These are phyloP conservation scores for Cyprinodon tularosa DNA, from an alignment of 2,113 vertebrate species.

Conservation along the genomic window DNA sequence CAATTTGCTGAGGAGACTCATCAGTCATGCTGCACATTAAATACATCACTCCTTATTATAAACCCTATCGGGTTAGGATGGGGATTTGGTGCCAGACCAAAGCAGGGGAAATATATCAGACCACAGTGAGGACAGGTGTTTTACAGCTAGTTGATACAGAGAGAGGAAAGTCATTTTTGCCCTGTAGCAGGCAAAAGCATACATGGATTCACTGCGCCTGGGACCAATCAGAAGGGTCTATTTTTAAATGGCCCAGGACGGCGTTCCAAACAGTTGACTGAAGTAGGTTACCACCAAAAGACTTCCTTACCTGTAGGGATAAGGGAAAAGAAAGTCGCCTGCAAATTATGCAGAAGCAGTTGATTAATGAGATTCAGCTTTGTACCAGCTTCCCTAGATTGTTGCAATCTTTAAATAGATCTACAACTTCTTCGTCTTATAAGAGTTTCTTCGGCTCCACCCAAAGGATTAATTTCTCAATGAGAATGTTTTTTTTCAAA, in stretches of 20 bases:
- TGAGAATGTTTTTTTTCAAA: neutral
- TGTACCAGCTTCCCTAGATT: conserved; percentile 13
- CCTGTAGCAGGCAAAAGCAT: conserved; percentile 54
- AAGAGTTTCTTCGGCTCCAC: conserved; percentile 2
- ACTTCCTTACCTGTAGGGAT: conserved; percentile 25
- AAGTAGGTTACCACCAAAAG: conserved; percentile 72
- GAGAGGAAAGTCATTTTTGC: conserved; percentile 64
- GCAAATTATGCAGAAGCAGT: conserved; percentile 28
- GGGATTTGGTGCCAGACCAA: conserved; percentile 28
- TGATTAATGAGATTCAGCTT: conserved; percentile 48
- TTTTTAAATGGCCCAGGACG: conserved; percentile 71
- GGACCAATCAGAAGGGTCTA: conserved; percentile 72
- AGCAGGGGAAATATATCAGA: conserved; percentile 45
- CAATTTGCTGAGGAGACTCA: neutral
- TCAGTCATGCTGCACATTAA: conserved; percentile 37
- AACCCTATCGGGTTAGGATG: neutral
- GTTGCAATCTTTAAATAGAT: neutral
- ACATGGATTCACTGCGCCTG: conserved; percentile 55
- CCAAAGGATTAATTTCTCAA: neutral
- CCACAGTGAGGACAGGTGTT: conserved; percentile 49
- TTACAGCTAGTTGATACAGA: conserved; percentile 53
- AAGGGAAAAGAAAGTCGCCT: conserved; percentile 10
- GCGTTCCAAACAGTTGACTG: conserved; percentile 65
- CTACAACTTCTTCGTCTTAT: neutral
- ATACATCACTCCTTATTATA: conserved; percentile 31